Percentiles rank a stretch among this genome's conserved stretches.
Evolutionary conservation across 2,113 vertebrate species (phyloP).

Genomic region (Etheostoma cragini): DNA sequence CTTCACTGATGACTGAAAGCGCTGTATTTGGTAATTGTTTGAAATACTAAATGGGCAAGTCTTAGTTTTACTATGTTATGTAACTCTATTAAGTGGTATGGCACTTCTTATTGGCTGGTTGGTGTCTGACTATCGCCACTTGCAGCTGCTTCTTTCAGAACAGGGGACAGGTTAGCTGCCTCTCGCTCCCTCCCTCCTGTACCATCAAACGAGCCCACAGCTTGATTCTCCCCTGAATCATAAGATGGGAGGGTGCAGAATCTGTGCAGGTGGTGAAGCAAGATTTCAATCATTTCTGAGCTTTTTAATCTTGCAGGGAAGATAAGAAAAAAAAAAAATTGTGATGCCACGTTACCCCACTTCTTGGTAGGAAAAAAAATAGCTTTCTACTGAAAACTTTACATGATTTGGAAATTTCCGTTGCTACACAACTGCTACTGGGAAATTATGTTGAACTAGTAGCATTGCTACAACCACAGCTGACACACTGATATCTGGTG

Average conservation of each 20-base stretch:
- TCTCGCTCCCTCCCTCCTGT: not conserved
- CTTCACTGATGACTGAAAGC: not conserved
- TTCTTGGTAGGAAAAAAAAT: not conserved
- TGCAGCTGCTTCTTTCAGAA: not conserved
- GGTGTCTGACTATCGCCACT: not conserved
- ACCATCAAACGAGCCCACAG: not conserved
- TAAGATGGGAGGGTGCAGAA: not conserved
- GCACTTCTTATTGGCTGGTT: not conserved
- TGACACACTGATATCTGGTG: not conserved
- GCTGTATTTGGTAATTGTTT: not conserved
- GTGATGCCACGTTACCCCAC: not conserved
- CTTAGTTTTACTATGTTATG: not conserved
- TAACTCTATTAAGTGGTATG: not conserved
- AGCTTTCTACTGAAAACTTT: not conserved
- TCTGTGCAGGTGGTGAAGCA: constrained; percentile 9
- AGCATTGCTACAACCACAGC: not conserved
- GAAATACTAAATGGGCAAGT: not conserved
- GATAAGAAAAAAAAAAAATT: not conserved
- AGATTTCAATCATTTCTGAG: constrained; percentile 9
- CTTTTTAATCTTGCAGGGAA: constrained; percentile 7
- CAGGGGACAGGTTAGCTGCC: not conserved
- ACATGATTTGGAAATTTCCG: not conserved
- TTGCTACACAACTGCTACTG: not conserved
- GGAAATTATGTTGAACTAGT: not conserved
- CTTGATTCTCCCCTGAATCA: not conserved